These are phyloP conservation scores for Hipposideros armiger DNA, from an alignment of 2,113 vertebrate species.

Conservation along the genomic window DNA sequence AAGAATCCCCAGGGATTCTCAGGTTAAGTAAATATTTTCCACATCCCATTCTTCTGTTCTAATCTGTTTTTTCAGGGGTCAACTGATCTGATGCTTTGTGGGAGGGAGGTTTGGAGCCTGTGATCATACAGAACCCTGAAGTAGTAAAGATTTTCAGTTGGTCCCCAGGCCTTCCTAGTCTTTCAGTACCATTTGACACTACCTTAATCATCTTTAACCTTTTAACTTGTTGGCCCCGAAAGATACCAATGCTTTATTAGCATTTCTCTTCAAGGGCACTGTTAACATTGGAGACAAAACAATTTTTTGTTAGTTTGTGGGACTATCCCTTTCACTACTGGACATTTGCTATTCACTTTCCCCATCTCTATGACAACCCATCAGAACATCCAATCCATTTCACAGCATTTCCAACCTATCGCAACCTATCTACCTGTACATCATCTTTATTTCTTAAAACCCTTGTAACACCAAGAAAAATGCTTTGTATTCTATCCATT, in stretches of 20 bases:
- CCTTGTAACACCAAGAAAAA: not conserved
- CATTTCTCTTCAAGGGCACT: not conserved
- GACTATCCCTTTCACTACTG: not conserved
- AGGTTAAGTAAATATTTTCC: slow-evolving; percentile 35
- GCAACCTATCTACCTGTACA: not conserved
- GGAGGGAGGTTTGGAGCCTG: not conserved
- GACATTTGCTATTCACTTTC: not conserved
- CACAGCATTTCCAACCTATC: not conserved
- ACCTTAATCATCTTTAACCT: slow-evolving; percentile 22
- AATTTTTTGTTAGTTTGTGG: not conserved
- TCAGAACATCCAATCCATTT: not conserved
- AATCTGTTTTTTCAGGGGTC: not conserved
- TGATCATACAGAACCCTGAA: not conserved
- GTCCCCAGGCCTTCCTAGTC: not conserved
- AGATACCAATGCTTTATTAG: not conserved
- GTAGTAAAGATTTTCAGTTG: not conserved
- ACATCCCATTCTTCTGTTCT: not conserved
- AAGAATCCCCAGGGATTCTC: not conserved
- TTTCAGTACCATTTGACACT: not conserved
- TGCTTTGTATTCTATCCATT: not conserved
- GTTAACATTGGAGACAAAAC: not conserved
- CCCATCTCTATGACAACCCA: not conserved
- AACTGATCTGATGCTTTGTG: not conserved
- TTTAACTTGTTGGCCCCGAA: not conserved
- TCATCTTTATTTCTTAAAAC: slow-evolving; percentile 7